Conservation (phyloP, 1,140 invertebrate genomes). For the Rhopalosiphum padi region DNA sequence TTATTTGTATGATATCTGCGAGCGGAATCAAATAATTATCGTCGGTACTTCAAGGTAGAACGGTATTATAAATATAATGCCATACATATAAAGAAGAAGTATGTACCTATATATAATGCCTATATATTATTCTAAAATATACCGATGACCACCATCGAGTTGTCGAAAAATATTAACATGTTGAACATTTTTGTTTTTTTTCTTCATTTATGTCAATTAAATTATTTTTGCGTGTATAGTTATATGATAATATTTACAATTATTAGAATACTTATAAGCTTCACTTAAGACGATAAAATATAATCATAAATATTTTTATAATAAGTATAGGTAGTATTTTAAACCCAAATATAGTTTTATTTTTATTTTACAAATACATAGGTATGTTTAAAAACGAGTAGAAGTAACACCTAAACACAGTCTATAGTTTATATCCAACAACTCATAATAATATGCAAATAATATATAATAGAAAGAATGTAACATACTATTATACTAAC, state of each 20-base stretch:
- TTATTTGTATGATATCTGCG: no score
- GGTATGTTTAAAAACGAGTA: background rate
- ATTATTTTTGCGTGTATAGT: background rate
- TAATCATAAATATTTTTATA: background rate
- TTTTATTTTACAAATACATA: background rate
- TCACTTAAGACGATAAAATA: background rate
- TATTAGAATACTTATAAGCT: background rate
- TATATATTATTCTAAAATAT: no score
- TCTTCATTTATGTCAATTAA: background rate
- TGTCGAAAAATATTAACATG: no score
- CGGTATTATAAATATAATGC: no score
- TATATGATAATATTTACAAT: background rate
- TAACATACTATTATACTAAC: background rate
- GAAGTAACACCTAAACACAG: background rate
- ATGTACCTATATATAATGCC: no score
- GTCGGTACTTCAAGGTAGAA: no score
- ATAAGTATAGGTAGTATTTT: background rate
- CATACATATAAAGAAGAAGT: no score
- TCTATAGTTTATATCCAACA: background rate
- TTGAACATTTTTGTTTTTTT: no score
- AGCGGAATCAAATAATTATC: background rate
- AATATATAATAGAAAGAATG: background rate
- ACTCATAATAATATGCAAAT: background rate
- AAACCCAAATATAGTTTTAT: background rate
- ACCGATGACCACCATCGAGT: no score